Base-by-base conservation (phyloP, 2,797 vertebrate species). In the Scleropages formosus region DNA sequence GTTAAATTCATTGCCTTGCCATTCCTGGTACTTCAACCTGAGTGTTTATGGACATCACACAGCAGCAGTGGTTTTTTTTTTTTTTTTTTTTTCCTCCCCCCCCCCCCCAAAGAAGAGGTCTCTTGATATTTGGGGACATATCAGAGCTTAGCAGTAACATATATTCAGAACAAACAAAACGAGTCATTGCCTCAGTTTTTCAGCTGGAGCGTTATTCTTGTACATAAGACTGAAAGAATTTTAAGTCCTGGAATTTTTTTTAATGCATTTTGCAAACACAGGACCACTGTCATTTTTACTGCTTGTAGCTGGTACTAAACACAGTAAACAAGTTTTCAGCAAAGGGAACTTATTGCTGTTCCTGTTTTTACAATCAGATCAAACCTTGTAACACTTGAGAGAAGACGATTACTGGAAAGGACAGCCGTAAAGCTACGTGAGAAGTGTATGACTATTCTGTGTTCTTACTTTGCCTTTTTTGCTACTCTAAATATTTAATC, bases 31-130 rank as follows among this genome's bases (percentile, higher is more conserved):
- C 16, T 20, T 56, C 20, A n/a, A 61, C 59, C 61, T 20, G 31
- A 72, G 22, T 31, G 13, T 73, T 73, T 22, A 20, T n/a, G 44
- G 26, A 72, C 31, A 1, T 31, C 39, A n/a, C 7, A 75, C 4
- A 44, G 22, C 46, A 39, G 51, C 31, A 4, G 26, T 76, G 24
- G 75, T 51, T 49, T 64, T 22, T 9, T 61, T n/a, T n/a, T n/a
- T n/a, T n/a, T n/a, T n/a, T n/a, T n/a, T n/a, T n/a, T n/a, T n/a
- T n/a, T n/a, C n/a, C n/a, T n/a, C n/a, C n/a, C n/a, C n/a, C n/a
- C n/a, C n/a, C n/a, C n/a, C 56, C 58, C 66, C 74, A 76, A 69
- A 70, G 44, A 51, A 62, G 16, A 60, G 56, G 26, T 75, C 24
- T 56, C 27, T 67, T 47, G 16, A 58, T 24, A 69, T 27, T 59